phyloP scores from a whole-genome alignment of 2,888 invertebrate genomes.

The Colletes collaris region DNA sequence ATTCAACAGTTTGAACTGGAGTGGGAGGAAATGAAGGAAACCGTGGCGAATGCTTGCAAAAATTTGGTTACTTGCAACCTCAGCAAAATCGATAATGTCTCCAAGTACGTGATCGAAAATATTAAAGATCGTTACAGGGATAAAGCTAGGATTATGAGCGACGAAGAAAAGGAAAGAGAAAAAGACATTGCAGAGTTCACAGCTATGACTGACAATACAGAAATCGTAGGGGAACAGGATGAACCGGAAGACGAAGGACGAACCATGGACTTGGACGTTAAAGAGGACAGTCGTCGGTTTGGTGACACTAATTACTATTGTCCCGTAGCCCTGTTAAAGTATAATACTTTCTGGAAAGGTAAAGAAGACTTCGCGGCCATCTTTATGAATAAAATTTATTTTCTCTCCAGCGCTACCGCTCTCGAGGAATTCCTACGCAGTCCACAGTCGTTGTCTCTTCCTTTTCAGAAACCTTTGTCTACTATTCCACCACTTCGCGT shows the following conservation, averaged over 20 bases:
- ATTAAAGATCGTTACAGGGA: constrained; percentile 81
- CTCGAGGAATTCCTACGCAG: constrained; percentile 84
- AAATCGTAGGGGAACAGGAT: constrained; percentile 76
- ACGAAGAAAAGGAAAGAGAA: constrained; percentile 84
- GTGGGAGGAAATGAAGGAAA: constrained; percentile 65
- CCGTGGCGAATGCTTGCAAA: constrained; percentile 66
- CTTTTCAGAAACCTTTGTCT: constrained; percentile 82
- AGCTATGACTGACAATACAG: constrained; percentile 80
- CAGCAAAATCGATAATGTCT: constrained; percentile 72
- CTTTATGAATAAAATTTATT: constrained; percentile 85
- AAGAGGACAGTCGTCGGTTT: constrained; percentile 80
- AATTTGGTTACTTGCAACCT: constrained; percentile 67
- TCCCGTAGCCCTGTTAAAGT: constrained; percentile 85
- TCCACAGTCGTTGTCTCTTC: constrained; percentile 83
- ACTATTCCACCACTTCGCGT: constrained; percentile 84
- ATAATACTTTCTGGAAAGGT: constrained; percentile 86
- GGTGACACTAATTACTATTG: constrained; percentile 87
- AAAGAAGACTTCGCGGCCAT: constrained; percentile 84
- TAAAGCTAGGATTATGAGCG: constrained; percentile 82
- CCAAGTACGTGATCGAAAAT: constrained; percentile 73
- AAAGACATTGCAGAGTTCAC: constrained; percentile 82
- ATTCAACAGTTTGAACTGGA: constrained; percentile 54
- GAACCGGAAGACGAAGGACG: constrained; percentile 60
- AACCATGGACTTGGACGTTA: constrained; percentile 59
- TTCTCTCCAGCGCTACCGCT: constrained; percentile 84